These are phyloP conservation scores for Streptopelia turtur DNA, from an alignment of 2,797 vertebrate genomes.

Conservation along the genomic window DNA sequence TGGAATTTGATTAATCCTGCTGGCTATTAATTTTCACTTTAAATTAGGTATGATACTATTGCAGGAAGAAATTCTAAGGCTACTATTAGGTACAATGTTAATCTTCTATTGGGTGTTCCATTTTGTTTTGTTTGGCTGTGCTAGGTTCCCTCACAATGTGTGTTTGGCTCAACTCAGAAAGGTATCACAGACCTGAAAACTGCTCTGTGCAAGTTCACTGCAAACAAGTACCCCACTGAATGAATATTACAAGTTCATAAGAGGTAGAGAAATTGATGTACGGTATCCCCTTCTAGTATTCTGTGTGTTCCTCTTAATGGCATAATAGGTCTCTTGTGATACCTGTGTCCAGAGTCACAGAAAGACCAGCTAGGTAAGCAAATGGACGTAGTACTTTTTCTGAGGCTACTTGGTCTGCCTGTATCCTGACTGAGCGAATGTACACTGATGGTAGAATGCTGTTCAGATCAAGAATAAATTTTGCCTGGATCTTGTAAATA, in stretches of 20 bases:
- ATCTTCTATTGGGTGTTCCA: neutral
- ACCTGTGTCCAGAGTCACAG: neutral
- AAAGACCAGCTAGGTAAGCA: neutral
- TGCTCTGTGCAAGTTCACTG: neutral
- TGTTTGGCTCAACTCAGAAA: neutral
- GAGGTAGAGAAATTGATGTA: neutral
- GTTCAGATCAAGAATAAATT: neutral
- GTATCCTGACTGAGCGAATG: neutral
- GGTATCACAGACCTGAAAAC: neutral
- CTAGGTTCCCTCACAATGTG: neutral
- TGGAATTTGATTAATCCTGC: constrained; percentile 72
- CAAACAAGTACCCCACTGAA: neutral
- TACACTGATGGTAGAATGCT: neutral
- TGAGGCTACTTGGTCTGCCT: neutral
- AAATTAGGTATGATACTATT: constrained; percentile 59
- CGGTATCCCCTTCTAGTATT: neutral
- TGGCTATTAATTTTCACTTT: constrained; percentile 69
- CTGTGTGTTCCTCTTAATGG: neutral
- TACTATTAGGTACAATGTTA: neutral
- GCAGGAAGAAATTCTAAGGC: constrained; percentile 15
- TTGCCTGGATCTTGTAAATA: neutral
- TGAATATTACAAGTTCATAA: neutral
- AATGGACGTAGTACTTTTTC: neutral
- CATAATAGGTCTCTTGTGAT: neutral
- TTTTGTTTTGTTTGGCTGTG: neutral